phyloP scores from a whole-genome alignment of 2,888 invertebrate genomes.

The Cheilosia pagana region DNA sequence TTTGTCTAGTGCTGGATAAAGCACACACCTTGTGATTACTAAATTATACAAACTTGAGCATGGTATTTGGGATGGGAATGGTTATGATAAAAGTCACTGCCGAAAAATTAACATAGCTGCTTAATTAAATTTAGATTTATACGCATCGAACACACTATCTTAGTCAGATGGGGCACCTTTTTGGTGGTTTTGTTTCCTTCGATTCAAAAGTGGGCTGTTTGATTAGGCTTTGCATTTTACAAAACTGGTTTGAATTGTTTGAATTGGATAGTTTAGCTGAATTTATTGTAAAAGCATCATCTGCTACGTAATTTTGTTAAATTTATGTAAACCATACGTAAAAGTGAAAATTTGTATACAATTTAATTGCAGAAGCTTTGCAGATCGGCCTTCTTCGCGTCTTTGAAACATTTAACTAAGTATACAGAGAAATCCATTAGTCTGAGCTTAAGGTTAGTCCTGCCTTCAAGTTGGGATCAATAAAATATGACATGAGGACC shows the following conservation, averaged over 20 bases:
- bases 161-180: conserved; percentile 28
- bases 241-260: neutral
- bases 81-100: conserved; percentile 51
- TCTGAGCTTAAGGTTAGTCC: no score
- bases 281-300: no score
- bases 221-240: neutral
- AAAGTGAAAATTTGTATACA: no score
- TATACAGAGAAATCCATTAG: no score
- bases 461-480: no score
- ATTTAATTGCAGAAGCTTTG: no score
- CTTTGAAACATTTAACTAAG: no score
- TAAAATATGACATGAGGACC: no score
- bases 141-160: conserved; percentile 53
- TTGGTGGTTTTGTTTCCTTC: neutral
- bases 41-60: conserved; percentile 58
- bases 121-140: conserved; percentile 64
- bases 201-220: neutral
- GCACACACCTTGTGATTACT: conserved; percentile 59
- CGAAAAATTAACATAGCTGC: conserved; percentile 60
- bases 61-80: conserved; percentile 17
- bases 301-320: no score
- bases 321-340: no score
- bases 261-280: no score
- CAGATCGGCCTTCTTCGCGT: no score
- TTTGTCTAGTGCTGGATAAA: conserved; percentile 54